Evolutionary conservation across 2,888 invertebrate genomes (phyloP).

Genomic region (Lucinisca nassula): DNA sequence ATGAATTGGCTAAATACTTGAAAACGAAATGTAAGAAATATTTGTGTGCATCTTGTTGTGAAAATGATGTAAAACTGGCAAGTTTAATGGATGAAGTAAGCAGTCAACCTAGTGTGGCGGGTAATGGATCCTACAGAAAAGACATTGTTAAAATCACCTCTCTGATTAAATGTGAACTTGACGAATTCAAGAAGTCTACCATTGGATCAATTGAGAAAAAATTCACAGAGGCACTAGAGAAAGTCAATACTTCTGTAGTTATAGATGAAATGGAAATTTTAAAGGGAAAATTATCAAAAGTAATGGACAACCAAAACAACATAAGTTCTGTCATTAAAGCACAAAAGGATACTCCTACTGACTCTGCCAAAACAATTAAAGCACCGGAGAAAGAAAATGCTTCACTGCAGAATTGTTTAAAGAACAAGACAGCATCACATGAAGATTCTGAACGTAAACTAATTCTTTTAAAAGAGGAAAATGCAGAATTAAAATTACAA

Average conservation of each 20-base stretch:
- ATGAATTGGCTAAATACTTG: neutral
- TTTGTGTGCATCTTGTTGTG: neutral
- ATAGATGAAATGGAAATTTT: neutral
- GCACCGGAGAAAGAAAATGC: neutral
- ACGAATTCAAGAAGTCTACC: neutral
- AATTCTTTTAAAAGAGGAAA: neutral
- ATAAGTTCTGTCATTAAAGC: neutral
- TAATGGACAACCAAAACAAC: neutral
- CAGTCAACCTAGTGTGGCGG: neutral
- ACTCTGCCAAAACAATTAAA: neutral
- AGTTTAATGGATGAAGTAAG: neutral
- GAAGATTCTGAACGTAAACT: neutral
- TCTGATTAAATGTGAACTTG: neutral
- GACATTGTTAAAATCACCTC: neutral
- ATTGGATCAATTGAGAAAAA: neutral
- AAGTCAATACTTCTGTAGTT: neutral
- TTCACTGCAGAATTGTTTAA: neutral
- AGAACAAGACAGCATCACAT: neutral
- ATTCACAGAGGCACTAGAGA: neutral
- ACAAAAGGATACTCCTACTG: neutral
- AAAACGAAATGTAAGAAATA: neutral
- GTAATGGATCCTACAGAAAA: neutral
- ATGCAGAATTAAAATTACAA: neutral
- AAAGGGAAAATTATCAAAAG: neutral
- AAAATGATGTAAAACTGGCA: neutral